Evolutionary conservation across 2,888 invertebrate species (phyloP).

Genomic region (Onchidella celtica): DNA sequence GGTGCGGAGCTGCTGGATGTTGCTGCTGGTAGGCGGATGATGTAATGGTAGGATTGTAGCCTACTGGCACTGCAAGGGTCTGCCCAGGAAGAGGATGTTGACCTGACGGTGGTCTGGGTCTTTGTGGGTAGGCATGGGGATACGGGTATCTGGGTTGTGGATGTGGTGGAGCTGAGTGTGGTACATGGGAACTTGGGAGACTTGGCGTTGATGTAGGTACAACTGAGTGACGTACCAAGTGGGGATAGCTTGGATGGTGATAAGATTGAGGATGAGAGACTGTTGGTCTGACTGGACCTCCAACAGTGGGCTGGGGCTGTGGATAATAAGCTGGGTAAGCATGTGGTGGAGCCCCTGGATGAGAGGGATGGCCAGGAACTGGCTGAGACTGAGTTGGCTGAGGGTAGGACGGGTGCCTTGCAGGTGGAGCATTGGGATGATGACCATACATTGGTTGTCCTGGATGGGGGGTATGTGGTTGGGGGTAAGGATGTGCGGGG

Average conservation of each 20-base stretch:
- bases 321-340: slow-evolving; percentile 15
- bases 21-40: not conserved
- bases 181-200: too few relatives aligned
- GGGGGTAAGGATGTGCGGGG: not conserved
- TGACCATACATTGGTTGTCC: not conserved
- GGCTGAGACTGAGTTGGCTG: not conserved
- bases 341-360: not conserved
- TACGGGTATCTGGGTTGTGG: slow-evolving; percentile 10
- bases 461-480: not conserved
- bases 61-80: not conserved
- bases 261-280: not conserved
- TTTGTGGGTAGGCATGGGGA: slow-evolving; percentile 9
- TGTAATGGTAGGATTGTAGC: not conserved
- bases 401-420: not conserved
- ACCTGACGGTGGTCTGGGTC: not conserved
- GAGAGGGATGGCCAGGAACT: not conserved
- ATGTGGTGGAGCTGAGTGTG: too few relatives aligned
- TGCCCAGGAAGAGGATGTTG: not conserved
- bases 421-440: slow-evolving; percentile 13
- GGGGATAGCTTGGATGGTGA: slow-evolving; percentile 1
- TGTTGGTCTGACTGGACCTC: not conserved
- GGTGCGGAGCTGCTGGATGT: not conserved
- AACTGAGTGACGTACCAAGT: too few relatives aligned
- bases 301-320: not conserved
- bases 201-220: too few relatives aligned